Evolutionary conservation across 2,113 vertebrate genomes (phyloP).

Genomic region (Anoura caudifer): DNA sequence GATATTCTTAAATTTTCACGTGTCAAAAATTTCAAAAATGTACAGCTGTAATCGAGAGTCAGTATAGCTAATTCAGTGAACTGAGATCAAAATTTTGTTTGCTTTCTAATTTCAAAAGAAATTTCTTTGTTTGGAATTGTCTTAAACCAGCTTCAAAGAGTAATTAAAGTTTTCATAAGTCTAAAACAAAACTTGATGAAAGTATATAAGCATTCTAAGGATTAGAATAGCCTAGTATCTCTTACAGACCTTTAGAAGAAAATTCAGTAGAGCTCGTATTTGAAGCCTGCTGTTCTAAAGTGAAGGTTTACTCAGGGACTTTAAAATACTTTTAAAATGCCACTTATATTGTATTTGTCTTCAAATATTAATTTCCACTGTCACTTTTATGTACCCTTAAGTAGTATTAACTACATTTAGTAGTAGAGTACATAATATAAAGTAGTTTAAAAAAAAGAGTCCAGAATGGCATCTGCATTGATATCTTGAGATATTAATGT

Average conservation of each 20-base stretch:
- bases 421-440: background rate
- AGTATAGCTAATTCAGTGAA: background rate
- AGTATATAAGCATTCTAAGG: background rate
- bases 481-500: constrained; percentile 31
- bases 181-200: background rate
- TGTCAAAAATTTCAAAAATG: background rate
- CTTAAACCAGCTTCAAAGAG: background rate
- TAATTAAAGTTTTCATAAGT: background rate
- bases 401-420: background rate
- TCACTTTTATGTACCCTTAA: background rate
- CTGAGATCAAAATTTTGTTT: background rate
- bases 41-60: background rate
- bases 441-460: background rate
- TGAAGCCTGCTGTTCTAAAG: background rate
- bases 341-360: background rate
- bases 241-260: background rate
- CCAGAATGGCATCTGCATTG: background rate
- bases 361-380: background rate
- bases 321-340: background rate
- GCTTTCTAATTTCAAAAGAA: background rate
- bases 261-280: background rate
- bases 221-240: background rate
- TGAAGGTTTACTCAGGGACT: background rate
- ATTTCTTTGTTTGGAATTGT: background rate
- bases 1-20: background rate